These are phyloP conservation scores for Bubalus kerabau DNA, from an alignment of 2,113 vertebrate species.

Conservation along the genomic window DNA sequence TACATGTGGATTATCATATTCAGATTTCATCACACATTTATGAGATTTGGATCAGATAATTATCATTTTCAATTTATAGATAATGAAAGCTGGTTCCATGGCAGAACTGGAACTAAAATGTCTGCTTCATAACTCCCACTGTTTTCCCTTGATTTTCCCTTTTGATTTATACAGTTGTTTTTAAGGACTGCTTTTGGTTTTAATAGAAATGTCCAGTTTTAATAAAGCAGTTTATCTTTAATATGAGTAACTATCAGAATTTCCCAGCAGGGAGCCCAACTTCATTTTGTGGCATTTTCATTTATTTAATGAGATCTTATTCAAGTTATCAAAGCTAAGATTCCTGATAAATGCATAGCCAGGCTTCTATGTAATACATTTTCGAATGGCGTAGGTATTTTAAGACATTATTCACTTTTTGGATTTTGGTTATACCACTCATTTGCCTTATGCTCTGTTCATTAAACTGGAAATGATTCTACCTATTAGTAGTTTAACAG, in stretches of 20 bases:
- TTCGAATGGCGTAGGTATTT: background rate
- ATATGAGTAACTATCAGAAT: constrained; percentile 20
- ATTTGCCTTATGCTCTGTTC: background rate
- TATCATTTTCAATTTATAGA: background rate
- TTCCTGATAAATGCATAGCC: background rate
- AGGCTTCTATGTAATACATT: background rate
- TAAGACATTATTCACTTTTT: background rate
- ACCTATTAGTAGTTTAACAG: background rate
- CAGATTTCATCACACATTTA: background rate
- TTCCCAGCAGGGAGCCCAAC: background rate
- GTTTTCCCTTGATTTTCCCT: background rate
- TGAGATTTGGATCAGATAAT: background rate
- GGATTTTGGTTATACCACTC: background rate
- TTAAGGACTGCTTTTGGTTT: constrained; percentile 17
- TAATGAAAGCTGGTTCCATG: background rate
- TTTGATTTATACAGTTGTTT: constrained; percentile 32
- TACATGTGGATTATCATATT: background rate
- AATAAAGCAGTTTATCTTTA: constrained; percentile 55
- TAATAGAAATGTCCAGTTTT: constrained; percentile 54
- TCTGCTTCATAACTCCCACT: background rate
- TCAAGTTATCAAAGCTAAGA: constrained; percentile 18
- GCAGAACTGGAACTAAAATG: background rate
- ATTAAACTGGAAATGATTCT: background rate
- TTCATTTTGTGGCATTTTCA: constrained; percentile 21
- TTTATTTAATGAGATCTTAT: background rate